Evolutionary conservation across 2,888 invertebrate species (phyloP), one percentile per base, ranked within the genome.

Genomic region (Lochmaea crataegi): DNA sequence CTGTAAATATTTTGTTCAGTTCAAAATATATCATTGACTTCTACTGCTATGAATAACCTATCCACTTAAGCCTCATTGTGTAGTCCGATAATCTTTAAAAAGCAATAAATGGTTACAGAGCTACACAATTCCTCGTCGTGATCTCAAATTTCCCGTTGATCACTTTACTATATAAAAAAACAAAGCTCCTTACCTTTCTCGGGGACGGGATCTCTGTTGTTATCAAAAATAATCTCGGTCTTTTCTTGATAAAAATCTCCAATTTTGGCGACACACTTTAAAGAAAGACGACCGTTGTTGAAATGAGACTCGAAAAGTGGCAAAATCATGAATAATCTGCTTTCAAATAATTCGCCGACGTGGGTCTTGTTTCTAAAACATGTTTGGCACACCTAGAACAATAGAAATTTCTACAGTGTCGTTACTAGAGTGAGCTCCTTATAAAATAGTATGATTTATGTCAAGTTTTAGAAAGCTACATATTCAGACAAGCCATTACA

Each of bases 131-230:
- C 4, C 26, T 26, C 26, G 26, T 26, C 4, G 4, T 2, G 26
- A 26, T 26, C 26, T 26, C 26, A 26, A 26, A 26, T 26, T 26
- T 26, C 3, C 4, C 26, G 26, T 26, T 3, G 26, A 26, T 26
- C 26, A 56, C 16, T 16, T 56, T 56, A 56, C 56, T 56, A 56
- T 22, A 56, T 16, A 0, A 22, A 11, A 12, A 53, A 53, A 53
- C 53, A 53, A 53, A 26, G 26, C 16, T 16, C 42, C 89, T 89
- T 85, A 94, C 94, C 94, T 89, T 93, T 90, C 83, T 94, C 94
- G 12, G 94, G 94, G 80, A 93, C 89, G 6, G 94, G 94, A 87
- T 94, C 94, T 77, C 92, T 91, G 76, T 91, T 91, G 72, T 92
- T 90, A 72, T 79, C 78, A 83, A 94, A 90, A 83, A 92, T 92